phyloP scores from a whole-genome alignment of 2,797 vertebrate genomes.

The Syndactyla subalaris region DNA sequence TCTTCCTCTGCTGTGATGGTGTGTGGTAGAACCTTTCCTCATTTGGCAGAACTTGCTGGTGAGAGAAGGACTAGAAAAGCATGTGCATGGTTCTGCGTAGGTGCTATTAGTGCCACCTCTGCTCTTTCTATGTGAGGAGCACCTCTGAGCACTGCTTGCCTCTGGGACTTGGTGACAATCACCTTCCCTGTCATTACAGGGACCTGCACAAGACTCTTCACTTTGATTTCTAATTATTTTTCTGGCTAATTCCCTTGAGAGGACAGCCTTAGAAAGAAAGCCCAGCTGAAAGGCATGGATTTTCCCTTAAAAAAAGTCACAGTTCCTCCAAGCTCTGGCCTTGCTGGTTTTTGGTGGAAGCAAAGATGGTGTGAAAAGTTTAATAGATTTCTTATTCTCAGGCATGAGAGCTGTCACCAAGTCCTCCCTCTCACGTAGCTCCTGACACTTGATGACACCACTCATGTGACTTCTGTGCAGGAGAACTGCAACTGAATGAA shows the following conservation, averaged over 20 bases:
- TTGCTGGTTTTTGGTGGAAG: background rate
- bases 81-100: rapidly evolving
- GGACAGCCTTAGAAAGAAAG: background rate
- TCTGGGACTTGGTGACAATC: background rate
- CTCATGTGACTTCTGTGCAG: background rate
- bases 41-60: background rate
- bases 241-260: background rate
- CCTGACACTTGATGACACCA: background rate
- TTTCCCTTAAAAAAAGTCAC: background rate
- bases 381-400: background rate
- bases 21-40: rapidly evolving
- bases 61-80: background rate
- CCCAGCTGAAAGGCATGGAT: background rate
- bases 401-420: background rate
- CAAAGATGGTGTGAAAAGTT: background rate
- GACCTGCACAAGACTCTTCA: background rate
- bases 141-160: background rate
- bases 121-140: rapidly evolving
- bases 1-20: background rate
- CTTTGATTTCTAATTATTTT: background rate
- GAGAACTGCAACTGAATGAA: rapidly evolving
- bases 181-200: background rate
- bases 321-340: background rate
- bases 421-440: background rate
- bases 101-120: background rate